A percentile compares a stretch with the other conserved stretches of the same genome.
Evolutionary conservation across 1,140 invertebrate genomes (phyloP).

Genomic region (Lordiphosa stackelbergi): DNA sequence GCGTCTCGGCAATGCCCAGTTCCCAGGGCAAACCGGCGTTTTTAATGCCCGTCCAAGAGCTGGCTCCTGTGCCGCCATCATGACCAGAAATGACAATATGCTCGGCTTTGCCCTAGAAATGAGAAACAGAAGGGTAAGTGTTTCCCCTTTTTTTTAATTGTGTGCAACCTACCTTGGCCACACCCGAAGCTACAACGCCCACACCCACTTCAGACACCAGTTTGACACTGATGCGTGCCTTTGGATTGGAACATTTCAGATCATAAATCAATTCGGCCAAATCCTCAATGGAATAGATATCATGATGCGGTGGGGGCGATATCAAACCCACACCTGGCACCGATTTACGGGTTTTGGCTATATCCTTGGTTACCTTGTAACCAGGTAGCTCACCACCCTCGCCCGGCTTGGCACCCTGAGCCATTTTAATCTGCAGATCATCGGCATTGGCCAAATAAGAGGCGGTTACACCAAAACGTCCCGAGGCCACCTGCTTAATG

Average conservation of each 20-base stretch:
- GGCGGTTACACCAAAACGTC: conserved; percentile 98
- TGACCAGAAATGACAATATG: conserved; percentile 99
- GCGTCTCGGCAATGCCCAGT: conserved; percentile 97
- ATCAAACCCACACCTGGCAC: conserved; percentile 98
- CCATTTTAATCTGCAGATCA: conserved; percentile 98
- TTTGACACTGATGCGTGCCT: conserved; percentile 97
- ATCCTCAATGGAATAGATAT: conserved; percentile 99
- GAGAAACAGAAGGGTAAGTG: background rate
- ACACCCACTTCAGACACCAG: conserved; percentile 99
- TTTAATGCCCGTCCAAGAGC: conserved; percentile 98
- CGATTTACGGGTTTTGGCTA: conserved; percentile 96
- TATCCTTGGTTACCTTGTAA: conserved; percentile 92
- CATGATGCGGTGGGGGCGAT: conserved; percentile 98
- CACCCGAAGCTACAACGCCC: conserved; percentile 97
- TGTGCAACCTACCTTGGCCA: conserved; percentile 91
- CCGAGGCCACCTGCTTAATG: conserved; percentile 96
- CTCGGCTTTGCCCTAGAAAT: conserved; percentile 92
- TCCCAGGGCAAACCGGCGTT: conserved; percentile 98
- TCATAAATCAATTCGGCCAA: conserved; percentile 99
- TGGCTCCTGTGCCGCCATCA: conserved; percentile 98
- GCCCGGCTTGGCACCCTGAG: conserved; percentile 97
- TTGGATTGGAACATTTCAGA: conserved; percentile 97
- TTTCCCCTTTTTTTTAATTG: accelerated
- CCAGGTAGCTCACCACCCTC: conserved; percentile 95
- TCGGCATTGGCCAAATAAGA: conserved; percentile 97